These are phyloP conservation scores for Puntigrus tetrazona DNA, from an alignment of 2,113 vertebrate species.

Conservation along the genomic window DNA sequence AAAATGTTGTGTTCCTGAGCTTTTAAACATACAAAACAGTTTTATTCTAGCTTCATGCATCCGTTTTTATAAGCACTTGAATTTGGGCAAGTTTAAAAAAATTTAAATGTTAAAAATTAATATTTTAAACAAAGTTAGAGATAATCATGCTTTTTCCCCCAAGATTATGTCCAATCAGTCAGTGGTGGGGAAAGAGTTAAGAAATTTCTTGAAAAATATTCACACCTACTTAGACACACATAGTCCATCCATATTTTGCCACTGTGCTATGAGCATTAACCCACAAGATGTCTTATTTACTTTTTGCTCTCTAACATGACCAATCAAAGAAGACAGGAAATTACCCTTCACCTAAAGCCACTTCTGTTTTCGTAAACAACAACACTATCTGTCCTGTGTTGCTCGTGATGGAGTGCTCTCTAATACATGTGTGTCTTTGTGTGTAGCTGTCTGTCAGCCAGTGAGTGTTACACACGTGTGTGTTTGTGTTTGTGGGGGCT, in stretches of 20 bases:
- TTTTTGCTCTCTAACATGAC: neutral
- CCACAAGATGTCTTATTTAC: constrained; percentile 4
- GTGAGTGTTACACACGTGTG: neutral
- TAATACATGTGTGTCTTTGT: constrained; percentile 10
- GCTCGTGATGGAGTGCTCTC: constrained; percentile 14
- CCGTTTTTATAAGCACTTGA: no score
- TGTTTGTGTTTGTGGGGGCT: constrained; percentile 25
- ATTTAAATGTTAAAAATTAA: no score
- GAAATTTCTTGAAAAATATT: neutral
- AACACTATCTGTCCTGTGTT: constrained; percentile 10
- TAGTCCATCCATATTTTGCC: neutral
- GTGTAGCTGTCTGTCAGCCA: neutral
- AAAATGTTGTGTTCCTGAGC: no score
- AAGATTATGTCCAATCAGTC: no score
- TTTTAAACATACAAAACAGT: no score
- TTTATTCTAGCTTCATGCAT: no score
- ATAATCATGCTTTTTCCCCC: no score
- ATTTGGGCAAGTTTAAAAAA: no score
- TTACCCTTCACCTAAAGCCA: constrained; percentile 15
- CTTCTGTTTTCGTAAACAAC: constrained; percentile 30
- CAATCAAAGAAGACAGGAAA: constrained; percentile 14
- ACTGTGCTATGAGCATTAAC: neutral
- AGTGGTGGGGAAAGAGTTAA: neutral
- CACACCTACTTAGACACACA: no score
- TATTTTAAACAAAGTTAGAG: no score